Evolutionary conservation across 2,888 invertebrate genomes (phyloP).

Genomic region (Erebia aethiops): DNA sequence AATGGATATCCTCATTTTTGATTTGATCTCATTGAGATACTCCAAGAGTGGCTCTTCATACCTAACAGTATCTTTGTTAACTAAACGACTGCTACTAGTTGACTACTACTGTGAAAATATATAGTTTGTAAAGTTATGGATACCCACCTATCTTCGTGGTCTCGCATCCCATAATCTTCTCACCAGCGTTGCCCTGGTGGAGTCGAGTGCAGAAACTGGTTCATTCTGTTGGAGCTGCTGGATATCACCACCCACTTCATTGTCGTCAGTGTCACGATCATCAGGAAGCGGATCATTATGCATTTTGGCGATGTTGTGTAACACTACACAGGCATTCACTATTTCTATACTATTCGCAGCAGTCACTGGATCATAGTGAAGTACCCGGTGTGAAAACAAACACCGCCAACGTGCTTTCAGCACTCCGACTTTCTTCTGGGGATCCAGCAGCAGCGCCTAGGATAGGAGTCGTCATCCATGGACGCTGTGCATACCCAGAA

Average conservation of each 20-base stretch:
- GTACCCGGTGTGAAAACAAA: background rate
- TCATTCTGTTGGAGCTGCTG: background rate
- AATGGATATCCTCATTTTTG: too few relatives aligned
- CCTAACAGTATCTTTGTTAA: too few relatives aligned
- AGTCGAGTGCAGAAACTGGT: background rate
- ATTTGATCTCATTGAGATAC: too few relatives aligned
- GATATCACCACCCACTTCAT: background rate
- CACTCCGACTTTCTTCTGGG: conserved; percentile 9
- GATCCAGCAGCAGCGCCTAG: conserved; percentile 23
- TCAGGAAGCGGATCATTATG: background rate
- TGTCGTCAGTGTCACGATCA: background rate
- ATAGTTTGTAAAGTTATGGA: background rate
- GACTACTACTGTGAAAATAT: too few relatives aligned
- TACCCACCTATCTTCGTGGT: background rate
- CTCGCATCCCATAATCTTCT: conserved; percentile 1
- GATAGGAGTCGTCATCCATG: conserved; percentile 40
- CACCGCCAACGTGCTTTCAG: background rate
- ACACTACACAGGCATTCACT: conserved; percentile 1
- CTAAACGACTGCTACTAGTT: too few relatives aligned
- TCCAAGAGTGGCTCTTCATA: too few relatives aligned
- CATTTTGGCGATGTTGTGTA: background rate
- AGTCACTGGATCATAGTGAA: background rate
- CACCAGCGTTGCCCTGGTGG: background rate
- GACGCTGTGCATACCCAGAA: conserved; percentile 35
- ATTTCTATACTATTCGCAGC: background rate